phyloP scores from a whole-genome alignment of 2,113 vertebrate species.

The Nicator chloris region DNA sequence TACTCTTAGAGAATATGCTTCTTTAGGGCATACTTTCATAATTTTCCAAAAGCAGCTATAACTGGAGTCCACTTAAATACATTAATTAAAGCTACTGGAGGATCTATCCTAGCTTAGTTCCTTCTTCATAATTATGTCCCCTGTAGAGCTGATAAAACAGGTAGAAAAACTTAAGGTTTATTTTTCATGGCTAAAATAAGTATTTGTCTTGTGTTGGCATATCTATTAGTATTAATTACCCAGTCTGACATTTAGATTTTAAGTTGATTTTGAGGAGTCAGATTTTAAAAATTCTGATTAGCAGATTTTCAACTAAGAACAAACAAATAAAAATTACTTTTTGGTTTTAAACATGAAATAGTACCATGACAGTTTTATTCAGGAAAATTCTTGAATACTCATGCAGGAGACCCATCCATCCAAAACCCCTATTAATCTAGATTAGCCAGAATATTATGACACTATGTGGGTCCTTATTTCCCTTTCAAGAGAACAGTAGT shows the following conservation, averaged over 20 bases:
- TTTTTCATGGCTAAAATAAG: background rate
- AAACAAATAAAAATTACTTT: background rate
- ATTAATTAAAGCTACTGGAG: background rate
- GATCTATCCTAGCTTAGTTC: background rate
- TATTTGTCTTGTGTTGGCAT: background rate
- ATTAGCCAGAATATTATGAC: background rate
- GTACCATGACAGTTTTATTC: background rate
- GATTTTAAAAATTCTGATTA: background rate
- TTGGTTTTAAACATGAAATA: background rate
- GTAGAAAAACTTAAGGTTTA: background rate
- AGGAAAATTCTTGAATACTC: background rate
- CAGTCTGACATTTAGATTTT: background rate
- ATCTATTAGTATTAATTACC: background rate
- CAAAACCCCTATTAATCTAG: background rate
- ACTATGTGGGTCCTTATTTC: background rate
- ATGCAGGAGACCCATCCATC: background rate
- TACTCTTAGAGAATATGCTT: background rate
- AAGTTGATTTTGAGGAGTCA: background rate
- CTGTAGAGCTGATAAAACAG: background rate
- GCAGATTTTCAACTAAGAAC: background rate
- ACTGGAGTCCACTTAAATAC: background rate
- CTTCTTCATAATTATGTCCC: background rate
- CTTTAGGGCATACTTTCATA: background rate
- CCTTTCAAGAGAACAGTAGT: background rate
- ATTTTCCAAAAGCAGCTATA: background rate